phyloP scores from a whole-genome alignment of 2,113 vertebrate species.

The Carollia perspicillata region DNA sequence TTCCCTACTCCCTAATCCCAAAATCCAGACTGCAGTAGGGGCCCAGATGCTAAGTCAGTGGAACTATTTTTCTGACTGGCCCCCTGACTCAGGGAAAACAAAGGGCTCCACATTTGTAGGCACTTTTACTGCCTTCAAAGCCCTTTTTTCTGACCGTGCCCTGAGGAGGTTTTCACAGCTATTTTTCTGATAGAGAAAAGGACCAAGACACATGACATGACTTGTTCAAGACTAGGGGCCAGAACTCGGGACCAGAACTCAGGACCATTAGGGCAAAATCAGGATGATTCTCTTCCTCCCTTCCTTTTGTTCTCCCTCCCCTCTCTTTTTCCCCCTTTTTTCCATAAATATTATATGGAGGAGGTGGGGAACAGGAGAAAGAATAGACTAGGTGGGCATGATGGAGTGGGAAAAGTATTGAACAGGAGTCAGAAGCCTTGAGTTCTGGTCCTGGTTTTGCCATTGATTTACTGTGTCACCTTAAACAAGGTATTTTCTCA shows the following conservation, averaged over 20 bases:
- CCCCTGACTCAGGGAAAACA: background rate
- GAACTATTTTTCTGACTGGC: background rate
- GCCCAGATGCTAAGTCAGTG: background rate
- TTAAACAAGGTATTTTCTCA: background rate
- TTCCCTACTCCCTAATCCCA: background rate
- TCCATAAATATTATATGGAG: background rate
- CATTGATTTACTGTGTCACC: background rate
- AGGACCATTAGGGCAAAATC: background rate
- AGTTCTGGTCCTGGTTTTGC: background rate
- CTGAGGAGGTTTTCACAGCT: background rate
- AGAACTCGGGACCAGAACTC: background rate
- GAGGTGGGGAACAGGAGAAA: background rate
- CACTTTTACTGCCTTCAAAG: background rate
- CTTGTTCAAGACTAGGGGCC: background rate
- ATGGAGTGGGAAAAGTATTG: background rate
- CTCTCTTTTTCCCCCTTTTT: background rate
- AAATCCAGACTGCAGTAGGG: accelerated
- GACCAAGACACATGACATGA: background rate
- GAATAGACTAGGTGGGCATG: background rate
- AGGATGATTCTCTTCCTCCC: background rate
- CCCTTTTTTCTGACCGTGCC: background rate
- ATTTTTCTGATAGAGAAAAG: background rate
- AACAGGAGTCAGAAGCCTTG: background rate
- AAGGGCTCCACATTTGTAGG: no score
- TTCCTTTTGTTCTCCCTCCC: background rate